Evolutionary conservation across 2,888 invertebrate species (phyloP), one percentile per base, ranked within the genome.

Genomic region (Hirtodrosophila confusa): DNA sequence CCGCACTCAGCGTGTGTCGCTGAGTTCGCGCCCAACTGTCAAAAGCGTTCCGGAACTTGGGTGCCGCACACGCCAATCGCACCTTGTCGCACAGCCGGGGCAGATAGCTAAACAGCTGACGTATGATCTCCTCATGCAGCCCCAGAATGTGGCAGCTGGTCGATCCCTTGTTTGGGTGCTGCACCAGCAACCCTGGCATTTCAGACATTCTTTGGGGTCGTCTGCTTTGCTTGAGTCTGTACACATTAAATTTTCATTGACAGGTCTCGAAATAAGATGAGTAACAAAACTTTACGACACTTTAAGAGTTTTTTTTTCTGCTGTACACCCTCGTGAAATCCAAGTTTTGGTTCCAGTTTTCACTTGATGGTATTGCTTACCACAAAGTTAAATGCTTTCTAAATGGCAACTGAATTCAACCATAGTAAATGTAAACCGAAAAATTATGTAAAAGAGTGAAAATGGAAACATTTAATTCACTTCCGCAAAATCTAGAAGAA

Each of bases 91-190:
- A 24, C 12, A 82, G 8, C 0, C n/a, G 39, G 4, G 87, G 75
- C 43, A 84, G 55, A 35, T 68, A 75, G 5, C 35, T 41, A 9
- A 66, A 79, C 2, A 84, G 23, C 4, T 64, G 41, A 2, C 58
- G 62, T 9, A 84, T 66, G 5, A 79, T 63, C 27, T 87, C 87
- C 45, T 80, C 82, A 0, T 69, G 77, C 51, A 84, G 47, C n/a
- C 51, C 29, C 33, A 77, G 17, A 5, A 82, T 49, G 17, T 58
- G 50, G 11, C 66, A 45, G 9, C 36, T 49, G 7, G 44, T 11
- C n/a, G 12, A 12, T 37, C 6, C 7, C 8, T 36, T 43, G 8
- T 6, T 9, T n/a, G 33, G 12, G 2, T 29, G 1, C 11, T 27
- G 35, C 27, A 9, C 9, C 29, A 27, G 9, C 45, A 35, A 36